Conservation (phyloP, 2,113 vertebrate species). For the Todiramphus saurophagus region DNA sequence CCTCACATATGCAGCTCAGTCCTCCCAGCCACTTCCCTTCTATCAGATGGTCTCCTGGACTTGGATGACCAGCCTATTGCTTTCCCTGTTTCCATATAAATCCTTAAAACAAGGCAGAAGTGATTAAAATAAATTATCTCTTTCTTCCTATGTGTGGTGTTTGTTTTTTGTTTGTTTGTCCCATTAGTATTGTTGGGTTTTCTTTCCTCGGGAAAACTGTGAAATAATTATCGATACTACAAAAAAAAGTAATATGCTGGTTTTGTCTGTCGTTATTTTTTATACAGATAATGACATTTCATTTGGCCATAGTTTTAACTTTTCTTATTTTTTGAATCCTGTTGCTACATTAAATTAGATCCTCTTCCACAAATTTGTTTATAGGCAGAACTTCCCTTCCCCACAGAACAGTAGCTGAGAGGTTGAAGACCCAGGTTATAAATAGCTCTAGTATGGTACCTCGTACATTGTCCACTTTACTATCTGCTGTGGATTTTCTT, state of each 20-base stretch:
- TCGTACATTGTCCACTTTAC: background rate
- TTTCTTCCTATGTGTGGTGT: background rate
- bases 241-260: fast-evolving
- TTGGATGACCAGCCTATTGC: background rate
- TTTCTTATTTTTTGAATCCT: background rate
- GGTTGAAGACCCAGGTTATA: background rate
- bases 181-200: background rate
- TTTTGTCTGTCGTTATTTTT: background rate
- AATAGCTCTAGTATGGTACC: background rate
- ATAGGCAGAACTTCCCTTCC: background rate
- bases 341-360: background rate
- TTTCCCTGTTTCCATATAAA: background rate
- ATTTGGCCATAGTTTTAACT: background rate
- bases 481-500: background rate
- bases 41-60: background rate
- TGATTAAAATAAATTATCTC: background rate
- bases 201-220: background rate
- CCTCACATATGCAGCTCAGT: background rate
- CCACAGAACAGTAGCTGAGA: background rate
- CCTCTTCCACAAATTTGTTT: background rate
- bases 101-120: background rate
- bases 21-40: background rate
- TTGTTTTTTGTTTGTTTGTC: background rate
- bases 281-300: background rate
- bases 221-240: background rate